Percentiles rank a stretch among this genome's conserved stretches.
These are phyloP conservation scores for Zaprionus ornatus DNA, from an alignment of 1,140 invertebrate genomes.

Conservation along the genomic window DNA sequence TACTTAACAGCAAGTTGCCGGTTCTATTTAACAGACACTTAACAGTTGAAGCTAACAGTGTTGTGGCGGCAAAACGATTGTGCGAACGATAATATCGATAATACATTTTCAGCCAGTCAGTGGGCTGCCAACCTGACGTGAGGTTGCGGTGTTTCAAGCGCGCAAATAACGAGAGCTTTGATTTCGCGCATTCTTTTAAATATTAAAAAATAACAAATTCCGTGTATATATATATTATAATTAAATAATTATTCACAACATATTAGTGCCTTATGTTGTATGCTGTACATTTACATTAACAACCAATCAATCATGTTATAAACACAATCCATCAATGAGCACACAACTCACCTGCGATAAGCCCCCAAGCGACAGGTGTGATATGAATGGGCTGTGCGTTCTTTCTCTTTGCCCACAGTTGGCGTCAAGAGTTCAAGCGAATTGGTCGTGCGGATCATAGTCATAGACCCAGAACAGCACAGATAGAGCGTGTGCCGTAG, in stretches of 20 bases:
- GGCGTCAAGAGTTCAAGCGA: conserved; percentile 50
- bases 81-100: background rate
- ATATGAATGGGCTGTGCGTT: conserved; percentile 14
- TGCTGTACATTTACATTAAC: background rate
- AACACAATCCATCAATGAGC: conserved; percentile 23
- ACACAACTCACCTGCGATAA: conserved; percentile 46
- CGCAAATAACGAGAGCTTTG: background rate
- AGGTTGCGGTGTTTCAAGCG: background rate
- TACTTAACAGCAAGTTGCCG: background rate
- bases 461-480: background rate
- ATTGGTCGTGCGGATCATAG: conserved; percentile 43
- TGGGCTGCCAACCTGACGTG: conserved; percentile 26
- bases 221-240: background rate
- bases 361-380: conserved; percentile 31
- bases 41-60: background rate
- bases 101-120: background rate
- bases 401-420: conserved; percentile 55
- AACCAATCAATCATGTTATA: conserved; percentile 4
- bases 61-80: conserved; percentile 8
- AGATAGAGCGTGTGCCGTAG: conserved; percentile 45
- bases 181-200: conserved; percentile 7
- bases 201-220: background rate
- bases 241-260: background rate
- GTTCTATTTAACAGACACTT: background rate
- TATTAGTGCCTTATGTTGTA: background rate